Evolutionary conservation across 2,888 invertebrate species (phyloP), one percentile per base, ranked within the genome.

Genomic region (Aphidoletes aphidimyza): DNA sequence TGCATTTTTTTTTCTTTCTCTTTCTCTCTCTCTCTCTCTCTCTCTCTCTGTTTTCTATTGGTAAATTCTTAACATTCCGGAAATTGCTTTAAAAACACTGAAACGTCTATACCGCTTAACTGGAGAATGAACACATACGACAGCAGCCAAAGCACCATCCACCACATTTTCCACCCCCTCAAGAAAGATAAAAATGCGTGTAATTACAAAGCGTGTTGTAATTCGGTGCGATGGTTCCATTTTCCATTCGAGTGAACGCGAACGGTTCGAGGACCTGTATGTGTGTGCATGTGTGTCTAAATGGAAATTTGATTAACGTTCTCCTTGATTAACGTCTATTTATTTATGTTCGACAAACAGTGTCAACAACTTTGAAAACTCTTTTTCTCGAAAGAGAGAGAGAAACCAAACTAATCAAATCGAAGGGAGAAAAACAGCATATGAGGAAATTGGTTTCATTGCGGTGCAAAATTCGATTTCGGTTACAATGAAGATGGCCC

Each of bases 231-330:
- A 22, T 54, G n/a, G 22, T 54, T n/a, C 2, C 22, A 54, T 54
- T 54, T 54, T 54, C 2, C 54, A 54, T 54, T 54, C 22, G 54
- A 54, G 22, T 22, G 22, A 54, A 14, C 54, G 22, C 14, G 9
- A 54, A 54, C 14, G 1, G 9, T 54, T 54, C 22, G 54, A 54
- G 22, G n/a, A n/a, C n/a, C n/a, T n/a, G n/a, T n/a, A n/a, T n/a
- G n/a, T n/a, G n/a, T n/a, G n/a, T n/a, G n/a, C n/a, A n/a, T 54
- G 22, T 54, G 22, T 54, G 54, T 54, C 54, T n/a, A 54, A 54
- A 54, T 54, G 54, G 22, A 54, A 54, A 54, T 54, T 54, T 54
- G 54, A 54, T 54, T 54, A 54, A 54, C 54, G 22, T 54, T 54
- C 54, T 54, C 22, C 54, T 54, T 54, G 54, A 54, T 54, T 54